Evolutionary conservation across 2,797 vertebrate genomes (phyloP).

Genomic region (Diplodus puntazzo): DNA sequence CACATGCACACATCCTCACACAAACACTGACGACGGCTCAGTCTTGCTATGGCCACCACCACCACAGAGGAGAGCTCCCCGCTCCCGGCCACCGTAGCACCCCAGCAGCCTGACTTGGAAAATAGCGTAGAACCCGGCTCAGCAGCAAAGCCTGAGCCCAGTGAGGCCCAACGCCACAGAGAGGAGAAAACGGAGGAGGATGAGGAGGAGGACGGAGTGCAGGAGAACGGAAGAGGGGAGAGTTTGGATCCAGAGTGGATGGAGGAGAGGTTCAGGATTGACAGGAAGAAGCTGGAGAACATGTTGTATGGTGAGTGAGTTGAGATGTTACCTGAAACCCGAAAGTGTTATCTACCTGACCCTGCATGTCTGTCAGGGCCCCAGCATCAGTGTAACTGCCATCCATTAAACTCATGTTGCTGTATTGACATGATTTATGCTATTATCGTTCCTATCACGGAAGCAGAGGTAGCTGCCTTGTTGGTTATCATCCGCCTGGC

Average conservation of each 20-base stretch:
- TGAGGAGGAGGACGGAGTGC: conserved; percentile 63
- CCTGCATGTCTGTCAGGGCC: conserved; percentile 40
- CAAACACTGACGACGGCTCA: conserved; percentile 78
- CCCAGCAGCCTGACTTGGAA: conserved; percentile 71
- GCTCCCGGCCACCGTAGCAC: conserved; percentile 53
- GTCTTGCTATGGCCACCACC: conserved; percentile 79
- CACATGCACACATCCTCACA: conserved; percentile 69
- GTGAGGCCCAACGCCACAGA: conserved; percentile 39
- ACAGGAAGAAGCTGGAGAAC: conserved; percentile 88
- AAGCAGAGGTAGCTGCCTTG: conserved; percentile 57
- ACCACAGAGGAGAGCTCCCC: conserved; percentile 69
- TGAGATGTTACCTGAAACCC: conserved; percentile 16
- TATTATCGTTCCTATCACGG: conserved; percentile 64
- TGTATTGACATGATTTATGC: conserved; percentile 67
- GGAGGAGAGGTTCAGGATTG: conserved; percentile 89
- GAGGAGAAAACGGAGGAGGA: conserved; percentile 72
- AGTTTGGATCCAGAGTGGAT: conserved; percentile 82
- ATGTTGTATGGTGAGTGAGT: conserved; percentile 85
- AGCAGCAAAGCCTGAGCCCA: conserved; percentile 60
- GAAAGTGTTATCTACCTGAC: conserved; percentile 56
- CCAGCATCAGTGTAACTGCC: conserved; percentile 52
- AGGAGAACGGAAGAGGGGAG: conserved; percentile 55
- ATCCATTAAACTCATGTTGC: conserved; percentile 46
- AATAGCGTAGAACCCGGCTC: conserved; percentile 65
- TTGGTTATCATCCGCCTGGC: conserved; percentile 66